These are phyloP conservation scores for Cyclura pinguis DNA, from an alignment of 2,797 vertebrate genomes.

Conservation along the genomic window DNA sequence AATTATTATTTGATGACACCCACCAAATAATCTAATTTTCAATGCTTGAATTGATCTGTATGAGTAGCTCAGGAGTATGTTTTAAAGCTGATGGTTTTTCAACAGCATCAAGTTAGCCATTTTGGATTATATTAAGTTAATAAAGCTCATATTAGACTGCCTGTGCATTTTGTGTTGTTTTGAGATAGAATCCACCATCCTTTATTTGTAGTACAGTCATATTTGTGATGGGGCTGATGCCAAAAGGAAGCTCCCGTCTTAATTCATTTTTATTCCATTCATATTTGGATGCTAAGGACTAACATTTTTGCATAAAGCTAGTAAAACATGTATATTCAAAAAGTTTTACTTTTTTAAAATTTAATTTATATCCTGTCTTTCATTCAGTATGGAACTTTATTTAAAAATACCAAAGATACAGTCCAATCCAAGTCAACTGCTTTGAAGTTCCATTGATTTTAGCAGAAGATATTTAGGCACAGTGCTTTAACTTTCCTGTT, in stretches of 20 bases:
- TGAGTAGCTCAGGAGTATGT: slow-evolving; percentile 22
- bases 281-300: slow-evolving; percentile 19
- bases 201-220: slow-evolving; percentile 22
- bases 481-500: neutral
- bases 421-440: too few relatives aligned
- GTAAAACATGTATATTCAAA: neutral
- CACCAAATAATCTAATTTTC: slow-evolving; percentile 28
- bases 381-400: neutral
- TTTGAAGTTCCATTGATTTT: neutral
- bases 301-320: neutral
- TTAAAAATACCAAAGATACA: neutral
- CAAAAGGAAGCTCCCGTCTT: slow-evolving; percentile 18
- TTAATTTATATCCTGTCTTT: neutral
- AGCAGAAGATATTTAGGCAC: neutral
- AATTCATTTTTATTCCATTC: slow-evolving; percentile 31
- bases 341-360: neutral
- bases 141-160: slow-evolving; percentile 49
- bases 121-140: slow-evolving; percentile 37
- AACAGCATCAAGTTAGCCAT: slow-evolving; percentile 29
- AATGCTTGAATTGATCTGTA: slow-evolving; percentile 8
- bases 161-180: slow-evolving; percentile 54
- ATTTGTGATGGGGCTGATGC: slow-evolving; percentile 52
- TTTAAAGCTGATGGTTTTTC: slow-evolving; percentile 37
- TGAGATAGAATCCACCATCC: neutral
- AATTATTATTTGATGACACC: slow-evolving; percentile 48